Conservation (phyloP, 2,113 vertebrate species). For the Zeus faber region DNA sequence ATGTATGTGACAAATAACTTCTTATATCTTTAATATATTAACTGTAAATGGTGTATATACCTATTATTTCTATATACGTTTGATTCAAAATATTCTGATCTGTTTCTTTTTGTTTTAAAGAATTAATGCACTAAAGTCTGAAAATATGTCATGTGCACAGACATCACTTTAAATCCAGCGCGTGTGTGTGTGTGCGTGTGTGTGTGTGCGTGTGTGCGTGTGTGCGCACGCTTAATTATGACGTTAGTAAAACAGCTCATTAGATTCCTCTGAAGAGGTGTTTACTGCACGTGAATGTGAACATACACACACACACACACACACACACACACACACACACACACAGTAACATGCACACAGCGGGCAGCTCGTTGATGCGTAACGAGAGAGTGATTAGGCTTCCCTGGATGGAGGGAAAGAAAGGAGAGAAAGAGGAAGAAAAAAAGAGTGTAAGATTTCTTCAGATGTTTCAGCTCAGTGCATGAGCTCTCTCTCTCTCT, state of each 20-base stretch:
- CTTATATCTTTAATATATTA: no score
- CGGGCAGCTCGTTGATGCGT: no score
- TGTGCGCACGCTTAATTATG: slow-evolving; percentile 59
- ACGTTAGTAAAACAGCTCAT: slow-evolving; percentile 71
- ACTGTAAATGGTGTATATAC: no score
- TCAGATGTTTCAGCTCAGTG: slow-evolving; percentile 56
- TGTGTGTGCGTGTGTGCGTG: slow-evolving; percentile 9
- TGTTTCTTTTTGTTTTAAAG: no score
- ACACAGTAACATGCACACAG: neutral
- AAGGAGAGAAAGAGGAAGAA: neutral
- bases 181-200: slow-evolving; percentile 1
- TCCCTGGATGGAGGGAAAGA: slow-evolving; percentile 23
- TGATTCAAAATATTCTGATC: no score
- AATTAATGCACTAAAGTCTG: no score
- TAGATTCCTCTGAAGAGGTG: slow-evolving; percentile 69
- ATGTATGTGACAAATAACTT: no score
- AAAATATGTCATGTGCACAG: no score
- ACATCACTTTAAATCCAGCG: no score
- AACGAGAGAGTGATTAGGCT: slow-evolving; percentile 14
- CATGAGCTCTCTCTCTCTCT: slow-evolving; percentile 16
- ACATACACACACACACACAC: neutral
- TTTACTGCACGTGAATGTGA: slow-evolving; percentile 50
- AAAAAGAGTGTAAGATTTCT: slow-evolving; percentile 32
- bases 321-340: neutral
- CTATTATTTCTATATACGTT: no score